A percentile compares a stretch with the other conserved stretches of the same genome.
These are phyloP conservation scores for Heliocidaris erythrogramma DNA, from an alignment of 35 echinoderm and acorn worm species.

Conservation along the genomic window DNA sequence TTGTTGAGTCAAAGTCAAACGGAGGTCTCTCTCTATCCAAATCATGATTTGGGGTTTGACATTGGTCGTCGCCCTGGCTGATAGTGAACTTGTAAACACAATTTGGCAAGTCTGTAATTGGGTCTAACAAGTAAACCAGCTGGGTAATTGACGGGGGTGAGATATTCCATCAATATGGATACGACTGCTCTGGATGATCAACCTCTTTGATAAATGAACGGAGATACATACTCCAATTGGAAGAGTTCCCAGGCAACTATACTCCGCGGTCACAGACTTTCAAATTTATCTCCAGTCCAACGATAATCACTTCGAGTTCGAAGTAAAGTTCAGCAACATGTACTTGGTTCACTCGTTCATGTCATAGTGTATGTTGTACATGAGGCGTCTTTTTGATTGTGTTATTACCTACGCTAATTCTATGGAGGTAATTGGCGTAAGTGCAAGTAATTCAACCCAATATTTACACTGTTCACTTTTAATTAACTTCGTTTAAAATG, in stretches of 20 bases:
- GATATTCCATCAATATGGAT: neutral
- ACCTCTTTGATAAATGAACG: neutral
- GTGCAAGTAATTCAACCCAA: no score
- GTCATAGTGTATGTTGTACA: no score
- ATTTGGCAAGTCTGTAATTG: neutral
- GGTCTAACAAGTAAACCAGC: neutral
- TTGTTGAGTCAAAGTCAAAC: neutral
- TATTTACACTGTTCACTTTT: no score
- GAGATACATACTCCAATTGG: neutral
- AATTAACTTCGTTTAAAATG: no score
- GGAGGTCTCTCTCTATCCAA: neutral
- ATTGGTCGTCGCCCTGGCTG: neutral
- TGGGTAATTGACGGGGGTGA: conserved; percentile 5
- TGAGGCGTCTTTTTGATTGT: no score
- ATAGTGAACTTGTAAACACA: conserved; percentile 10
- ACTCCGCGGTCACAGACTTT: no score
- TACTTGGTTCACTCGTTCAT: no score
- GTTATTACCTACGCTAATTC: no score
- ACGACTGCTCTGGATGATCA: neutral
- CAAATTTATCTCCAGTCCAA: no score
- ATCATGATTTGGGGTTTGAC: neutral
- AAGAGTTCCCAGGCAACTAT: neutral
- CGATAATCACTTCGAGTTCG: no score
- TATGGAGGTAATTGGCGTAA: no score
- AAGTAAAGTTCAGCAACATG: no score